phyloP scores from a whole-genome alignment of 53 echinoderm and acorn worm genomes.

The Zoroaster sp. region DNA sequence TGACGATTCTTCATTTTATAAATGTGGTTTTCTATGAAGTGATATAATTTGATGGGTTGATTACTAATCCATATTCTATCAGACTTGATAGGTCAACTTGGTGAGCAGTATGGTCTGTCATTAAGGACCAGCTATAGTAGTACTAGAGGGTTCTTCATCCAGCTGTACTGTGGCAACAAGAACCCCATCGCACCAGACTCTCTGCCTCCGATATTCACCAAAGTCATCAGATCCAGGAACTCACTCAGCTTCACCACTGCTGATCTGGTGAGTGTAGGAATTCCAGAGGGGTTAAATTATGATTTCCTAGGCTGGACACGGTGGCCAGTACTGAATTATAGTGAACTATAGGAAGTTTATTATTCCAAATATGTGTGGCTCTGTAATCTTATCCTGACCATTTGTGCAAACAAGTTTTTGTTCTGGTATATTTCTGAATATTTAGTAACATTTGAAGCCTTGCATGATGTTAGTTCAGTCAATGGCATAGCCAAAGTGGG shows the following conservation, averaged over 20 bases:
- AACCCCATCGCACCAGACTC: conserved; percentile 51
- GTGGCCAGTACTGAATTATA: too few relatives aligned
- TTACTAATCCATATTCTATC: background rate
- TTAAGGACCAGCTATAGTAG: conserved; percentile 88
- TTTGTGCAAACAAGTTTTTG: too few relatives aligned
- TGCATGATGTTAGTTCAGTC: too few relatives aligned
- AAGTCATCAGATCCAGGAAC: conserved; percentile 84
- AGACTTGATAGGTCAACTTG: conserved; percentile 85
- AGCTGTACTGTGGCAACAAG: conserved; percentile 78
- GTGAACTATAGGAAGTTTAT: too few relatives aligned
- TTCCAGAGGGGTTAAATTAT: too few relatives aligned
- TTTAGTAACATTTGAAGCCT: too few relatives aligned
- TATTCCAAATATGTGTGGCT: too few relatives aligned
- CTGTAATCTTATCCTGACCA: too few relatives aligned
- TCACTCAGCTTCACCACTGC: conserved; percentile 87
- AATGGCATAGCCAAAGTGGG: too few relatives aligned
- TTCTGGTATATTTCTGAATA: too few relatives aligned
- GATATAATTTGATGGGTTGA: background rate
- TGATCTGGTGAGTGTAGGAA: conserved; percentile 64
- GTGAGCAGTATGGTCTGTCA: conserved; percentile 72
- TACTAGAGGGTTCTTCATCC: conserved; percentile 89
- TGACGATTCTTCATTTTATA: too few relatives aligned
- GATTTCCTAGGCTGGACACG: too few relatives aligned
- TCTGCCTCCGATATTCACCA: conserved; percentile 80
- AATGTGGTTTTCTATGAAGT: background rate